phyloP scores from a whole-genome alignment of 2,888 invertebrate species.

The Clitarchus hookeri region DNA sequence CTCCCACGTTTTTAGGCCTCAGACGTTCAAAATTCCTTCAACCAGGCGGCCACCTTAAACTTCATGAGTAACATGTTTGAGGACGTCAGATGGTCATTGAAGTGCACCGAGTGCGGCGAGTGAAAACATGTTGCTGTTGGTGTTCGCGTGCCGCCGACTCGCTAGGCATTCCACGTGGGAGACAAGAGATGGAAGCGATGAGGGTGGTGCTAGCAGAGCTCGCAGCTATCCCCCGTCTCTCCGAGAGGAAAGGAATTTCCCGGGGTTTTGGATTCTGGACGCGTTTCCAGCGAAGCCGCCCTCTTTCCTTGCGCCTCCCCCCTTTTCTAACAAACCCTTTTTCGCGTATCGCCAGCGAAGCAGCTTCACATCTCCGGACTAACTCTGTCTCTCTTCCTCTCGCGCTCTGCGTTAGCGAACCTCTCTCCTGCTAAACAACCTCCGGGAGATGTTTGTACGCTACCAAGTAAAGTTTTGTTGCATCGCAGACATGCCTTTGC shows the following conservation, averaged over 20 bases:
- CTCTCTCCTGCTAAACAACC: not conserved
- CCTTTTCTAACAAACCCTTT: not conserved
- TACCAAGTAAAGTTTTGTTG: not conserved
- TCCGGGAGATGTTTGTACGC: not conserved
- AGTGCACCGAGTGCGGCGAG: too few relatives aligned
- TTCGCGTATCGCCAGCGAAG: conserved; percentile 1
- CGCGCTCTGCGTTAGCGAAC: not conserved
- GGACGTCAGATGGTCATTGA: too few relatives aligned
- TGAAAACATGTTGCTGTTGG: not conserved
- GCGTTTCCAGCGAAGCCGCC: not conserved
- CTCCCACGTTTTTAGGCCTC: too few relatives aligned
- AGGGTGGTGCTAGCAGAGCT: not conserved
- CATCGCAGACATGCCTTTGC: not conserved
- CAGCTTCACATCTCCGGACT: not conserved
- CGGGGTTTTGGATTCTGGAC: not conserved
- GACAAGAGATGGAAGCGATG: conserved; percentile 3
- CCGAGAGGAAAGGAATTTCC: not conserved
- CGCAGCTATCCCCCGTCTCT: not conserved
- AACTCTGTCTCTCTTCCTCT: not conserved
- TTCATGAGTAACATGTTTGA: too few relatives aligned
- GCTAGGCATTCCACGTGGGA: conserved; percentile 8
- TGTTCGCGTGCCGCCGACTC: not conserved
- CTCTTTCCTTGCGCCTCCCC: not conserved
- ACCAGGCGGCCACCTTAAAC: too few relatives aligned
- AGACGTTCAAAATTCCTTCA: too few relatives aligned